Evolutionary conservation across 1,140 invertebrate species (phyloP).

Genomic region (Zaprionus kolodkinae): DNA sequence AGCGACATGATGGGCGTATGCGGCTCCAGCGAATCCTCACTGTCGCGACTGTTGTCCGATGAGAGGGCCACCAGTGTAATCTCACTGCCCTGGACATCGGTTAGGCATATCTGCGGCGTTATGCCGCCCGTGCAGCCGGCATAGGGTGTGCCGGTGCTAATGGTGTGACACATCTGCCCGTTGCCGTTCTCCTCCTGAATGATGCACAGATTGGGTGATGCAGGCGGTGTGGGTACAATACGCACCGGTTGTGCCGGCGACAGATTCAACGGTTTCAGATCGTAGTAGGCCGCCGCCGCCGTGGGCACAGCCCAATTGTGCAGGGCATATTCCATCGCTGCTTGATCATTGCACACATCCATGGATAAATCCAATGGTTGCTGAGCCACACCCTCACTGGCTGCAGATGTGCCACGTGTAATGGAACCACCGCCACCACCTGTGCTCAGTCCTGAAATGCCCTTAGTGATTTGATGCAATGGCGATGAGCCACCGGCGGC

Average conservation of each 20-base stretch:
- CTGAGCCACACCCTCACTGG: conserved; percentile 74
- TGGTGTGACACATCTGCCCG: conserved; percentile 75
- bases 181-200: conserved; percentile 91
- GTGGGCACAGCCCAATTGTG: conserved; percentile 82
- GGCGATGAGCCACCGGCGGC: conserved; percentile 65
- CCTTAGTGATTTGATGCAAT: conserved; percentile 84
- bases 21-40: conserved; percentile 82
- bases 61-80: conserved; percentile 90
- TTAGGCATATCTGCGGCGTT: conserved; percentile 93
- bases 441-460: conserved; percentile 87
- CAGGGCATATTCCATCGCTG: conserved; percentile 47
- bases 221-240: conserved; percentile 79
- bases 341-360: conserved; percentile 64
- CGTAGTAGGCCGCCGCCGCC: conserved; percentile 79
- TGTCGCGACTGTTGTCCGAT: conserved; percentile 88
- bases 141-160: conserved; percentile 74
- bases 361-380: conserved; percentile 82
- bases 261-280: conserved; percentile 85
- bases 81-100: conserved; percentile 94
- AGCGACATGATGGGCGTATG: conserved; percentile 83
- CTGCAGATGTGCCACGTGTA: conserved; percentile 88
- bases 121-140: conserved; percentile 70
- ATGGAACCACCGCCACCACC: conserved; percentile 88
- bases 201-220: conserved; percentile 90
- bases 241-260: conserved; percentile 86